A percentile compares a stretch with the other conserved stretches of the same genome.
Evolutionary conservation across 2,113 vertebrate species (phyloP).

Genomic region (Brevimyrus niger): DNA sequence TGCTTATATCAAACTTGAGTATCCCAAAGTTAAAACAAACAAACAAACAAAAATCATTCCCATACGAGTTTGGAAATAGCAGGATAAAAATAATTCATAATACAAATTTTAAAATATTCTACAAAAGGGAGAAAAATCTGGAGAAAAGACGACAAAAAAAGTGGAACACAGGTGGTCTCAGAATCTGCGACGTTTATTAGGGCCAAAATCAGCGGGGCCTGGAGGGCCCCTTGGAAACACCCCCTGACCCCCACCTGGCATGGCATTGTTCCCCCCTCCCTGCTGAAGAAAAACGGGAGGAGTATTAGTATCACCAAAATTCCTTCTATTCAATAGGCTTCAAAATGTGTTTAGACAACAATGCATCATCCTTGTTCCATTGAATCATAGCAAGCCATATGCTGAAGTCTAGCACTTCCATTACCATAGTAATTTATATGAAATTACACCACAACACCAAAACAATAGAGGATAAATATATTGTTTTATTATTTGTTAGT

Average conservation of each 20-base stretch:
- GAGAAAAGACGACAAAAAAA: not conserved
- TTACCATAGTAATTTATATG: not conserved
- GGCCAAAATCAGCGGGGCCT: constrained; percentile 19
- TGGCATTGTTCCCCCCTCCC: constrained; percentile 14
- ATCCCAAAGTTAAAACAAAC: not conserved
- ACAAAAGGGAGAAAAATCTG: not conserved
- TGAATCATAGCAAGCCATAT: not conserved
- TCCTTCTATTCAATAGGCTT: not conserved
- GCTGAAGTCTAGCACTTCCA: not conserved
- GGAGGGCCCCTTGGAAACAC: constrained; percentile 24
- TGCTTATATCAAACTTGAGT: not conserved
- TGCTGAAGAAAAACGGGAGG: not conserved
- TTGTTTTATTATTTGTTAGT: no score
- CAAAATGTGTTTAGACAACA: not conserved
- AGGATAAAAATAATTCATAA: not conserved
- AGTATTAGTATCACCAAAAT: not conserved
- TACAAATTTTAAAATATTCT: constrained; percentile 13
- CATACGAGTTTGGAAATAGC: not conserved
- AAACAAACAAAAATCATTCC: not conserved
- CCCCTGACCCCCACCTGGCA: constrained; percentile 7
- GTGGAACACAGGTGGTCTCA: not conserved
- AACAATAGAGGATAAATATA: no score
- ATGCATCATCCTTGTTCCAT: not conserved
- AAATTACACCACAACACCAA: no score
- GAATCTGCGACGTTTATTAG: constrained; percentile 26